phyloP scores from a whole-genome alignment of 2,113 vertebrate genomes.

The Climacteris rufus region DNA sequence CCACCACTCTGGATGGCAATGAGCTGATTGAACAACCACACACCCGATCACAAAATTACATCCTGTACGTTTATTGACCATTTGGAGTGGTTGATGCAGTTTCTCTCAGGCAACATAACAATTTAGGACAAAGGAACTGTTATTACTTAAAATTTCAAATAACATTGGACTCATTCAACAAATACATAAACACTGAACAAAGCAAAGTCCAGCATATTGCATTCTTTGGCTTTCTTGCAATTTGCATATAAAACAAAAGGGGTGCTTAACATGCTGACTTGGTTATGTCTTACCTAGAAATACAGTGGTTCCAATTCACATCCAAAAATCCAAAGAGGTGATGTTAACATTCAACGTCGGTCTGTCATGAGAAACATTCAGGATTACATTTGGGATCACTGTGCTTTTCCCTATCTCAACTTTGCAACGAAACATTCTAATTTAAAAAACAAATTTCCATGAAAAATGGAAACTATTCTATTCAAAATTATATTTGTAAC shows the following conservation, averaged over 20 bases:
- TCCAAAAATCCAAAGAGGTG: slow-evolving; percentile 31
- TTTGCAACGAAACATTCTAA: neutral
- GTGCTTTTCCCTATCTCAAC: neutral
- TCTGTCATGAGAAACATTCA: neutral
- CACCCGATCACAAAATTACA: neutral
- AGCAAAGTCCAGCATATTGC: neutral
- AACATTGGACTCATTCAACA: neutral
- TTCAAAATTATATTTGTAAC: neutral
- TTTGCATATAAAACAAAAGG: neutral
- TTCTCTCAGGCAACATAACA: neutral
- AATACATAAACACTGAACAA: neutral
- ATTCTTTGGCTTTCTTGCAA: neutral
- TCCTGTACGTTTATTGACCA: fast-evolving
- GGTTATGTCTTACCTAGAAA: slow-evolving; percentile 54
- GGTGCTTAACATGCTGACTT: neutral
- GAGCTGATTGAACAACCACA: neutral
- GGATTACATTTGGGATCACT: neutral
- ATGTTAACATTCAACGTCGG: neutral
- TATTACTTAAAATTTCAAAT: neutral
- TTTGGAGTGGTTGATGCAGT: neutral
- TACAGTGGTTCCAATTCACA: slow-evolving; percentile 30
- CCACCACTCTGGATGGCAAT: neutral
- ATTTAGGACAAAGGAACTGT: neutral
- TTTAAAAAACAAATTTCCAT: neutral
- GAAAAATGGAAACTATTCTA: neutral